Percentiles rank a stretch among this genome's conserved stretches.
These are phyloP conservation scores for Pseudolaguvia tuberculata DNA, from an alignment of 2,113 vertebrate genomes.

Conservation along the genomic window DNA sequence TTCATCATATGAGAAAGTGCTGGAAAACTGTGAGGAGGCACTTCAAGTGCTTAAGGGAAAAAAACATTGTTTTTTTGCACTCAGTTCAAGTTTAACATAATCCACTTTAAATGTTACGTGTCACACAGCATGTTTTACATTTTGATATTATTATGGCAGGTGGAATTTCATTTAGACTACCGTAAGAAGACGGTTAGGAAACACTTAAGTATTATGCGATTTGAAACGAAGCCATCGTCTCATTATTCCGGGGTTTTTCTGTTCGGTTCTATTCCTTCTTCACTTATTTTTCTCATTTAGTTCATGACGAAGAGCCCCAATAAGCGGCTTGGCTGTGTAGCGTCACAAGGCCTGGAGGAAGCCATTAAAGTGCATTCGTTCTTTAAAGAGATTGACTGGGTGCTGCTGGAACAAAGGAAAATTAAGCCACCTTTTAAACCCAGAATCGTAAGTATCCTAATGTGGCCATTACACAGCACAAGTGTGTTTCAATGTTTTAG, in stretches of 20 bases:
- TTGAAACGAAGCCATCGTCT: neutral
- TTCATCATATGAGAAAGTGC: too few relatives aligned
- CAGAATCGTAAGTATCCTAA: constrained; percentile 84
- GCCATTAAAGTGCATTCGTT: constrained; percentile 91
- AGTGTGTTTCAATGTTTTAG: neutral
- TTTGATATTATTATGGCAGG: too few relatives aligned
- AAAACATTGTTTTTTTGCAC: too few relatives aligned
- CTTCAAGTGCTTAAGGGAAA: too few relatives aligned
- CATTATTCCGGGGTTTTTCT: neutral
- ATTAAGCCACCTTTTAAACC: constrained; percentile 94
- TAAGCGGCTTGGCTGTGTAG: constrained; percentile 90
- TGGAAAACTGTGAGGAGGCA: too few relatives aligned
- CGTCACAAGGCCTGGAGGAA: constrained; percentile 82
- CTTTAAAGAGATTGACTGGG: constrained; percentile 98
- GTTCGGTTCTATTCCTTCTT: neutral
- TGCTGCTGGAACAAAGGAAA: constrained; percentile 89
- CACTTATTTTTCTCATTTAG: constrained; percentile 56
- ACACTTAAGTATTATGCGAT: too few relatives aligned
- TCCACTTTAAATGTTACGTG: too few relatives aligned
- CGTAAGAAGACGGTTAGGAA: too few relatives aligned
- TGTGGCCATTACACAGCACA: neutral
- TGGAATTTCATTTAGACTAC: too few relatives aligned
- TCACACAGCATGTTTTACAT: too few relatives aligned
- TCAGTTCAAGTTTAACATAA: too few relatives aligned
- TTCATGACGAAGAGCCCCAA: constrained; percentile 98